phyloP scores from a whole-genome alignment of 1,140 invertebrate genomes.

The Formica selysi region DNA sequence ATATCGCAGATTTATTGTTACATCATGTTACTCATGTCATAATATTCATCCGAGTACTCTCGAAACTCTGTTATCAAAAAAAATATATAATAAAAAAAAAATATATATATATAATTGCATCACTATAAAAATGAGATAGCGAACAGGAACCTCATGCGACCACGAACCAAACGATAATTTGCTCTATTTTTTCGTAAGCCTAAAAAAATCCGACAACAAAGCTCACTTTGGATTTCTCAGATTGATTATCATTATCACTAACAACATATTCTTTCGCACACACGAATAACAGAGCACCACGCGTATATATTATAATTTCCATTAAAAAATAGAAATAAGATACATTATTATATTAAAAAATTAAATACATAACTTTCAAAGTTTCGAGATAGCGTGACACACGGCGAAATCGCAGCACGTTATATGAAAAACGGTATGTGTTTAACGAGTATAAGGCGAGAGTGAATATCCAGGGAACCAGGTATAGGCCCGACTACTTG shows the following conservation, averaged over 20 bases:
- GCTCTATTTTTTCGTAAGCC: background rate
- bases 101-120: background rate
- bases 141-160: background rate
- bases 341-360: background rate
- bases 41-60: background rate
- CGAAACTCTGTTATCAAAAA: background rate
- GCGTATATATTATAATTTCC: background rate
- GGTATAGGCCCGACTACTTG: background rate
- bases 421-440: conserved; percentile 12
- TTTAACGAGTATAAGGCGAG: conserved; percentile 30
- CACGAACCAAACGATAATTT: conserved; percentile 33
- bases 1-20: background rate
- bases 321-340: background rate
- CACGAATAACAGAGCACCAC: background rate
- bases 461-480: conserved; percentile 16
- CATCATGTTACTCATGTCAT: background rate
- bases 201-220: background rate
- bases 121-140: background rate
- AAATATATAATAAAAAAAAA: background rate
- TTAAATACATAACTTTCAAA: background rate
- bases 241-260: background rate
- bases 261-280: background rate
- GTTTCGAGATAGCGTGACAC: conserved; percentile 55
- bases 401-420: conserved; percentile 49
- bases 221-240: background rate